These are phyloP conservation scores for Drosophila dives DNA, from an alignment of 2,888 invertebrate species.

Conservation along the genomic window DNA sequence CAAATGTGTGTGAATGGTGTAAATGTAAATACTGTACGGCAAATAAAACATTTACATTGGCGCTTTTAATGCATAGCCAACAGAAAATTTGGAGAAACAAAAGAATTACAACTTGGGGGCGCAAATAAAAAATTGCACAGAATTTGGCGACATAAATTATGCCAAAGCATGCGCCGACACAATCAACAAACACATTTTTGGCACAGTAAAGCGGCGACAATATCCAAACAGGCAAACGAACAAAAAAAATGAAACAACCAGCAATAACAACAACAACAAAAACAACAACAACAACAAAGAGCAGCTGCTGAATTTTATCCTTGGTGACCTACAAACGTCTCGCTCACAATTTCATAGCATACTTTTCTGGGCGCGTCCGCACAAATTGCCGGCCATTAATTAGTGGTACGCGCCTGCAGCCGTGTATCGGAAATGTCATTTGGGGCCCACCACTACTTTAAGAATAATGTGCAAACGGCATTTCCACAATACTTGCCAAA, in stretches of 20 bases:
- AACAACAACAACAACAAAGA: conserved; percentile 11
- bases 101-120: conserved; percentile 47
- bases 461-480: conserved; percentile 16
- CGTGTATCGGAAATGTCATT: conserved; percentile 44
- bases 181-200: conserved; percentile 41
- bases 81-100: conserved; percentile 46
- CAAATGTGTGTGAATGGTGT: conserved; percentile 52
- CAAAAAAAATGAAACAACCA: conserved; percentile 4
- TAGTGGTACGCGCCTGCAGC: conserved; percentile 60
- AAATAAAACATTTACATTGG: conserved; percentile 60
- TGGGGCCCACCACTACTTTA: conserved; percentile 49
- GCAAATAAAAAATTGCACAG: conserved; percentile 29
- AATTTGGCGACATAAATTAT: conserved; percentile 72
- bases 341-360: conserved; percentile 47
- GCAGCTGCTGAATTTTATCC: conserved; percentile 13
- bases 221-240: conserved; percentile 16
- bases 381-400: conserved; percentile 74
- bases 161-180: conserved; percentile 65
- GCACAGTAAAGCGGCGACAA: conserved; percentile 19
- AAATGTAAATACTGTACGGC: conserved; percentile 59
- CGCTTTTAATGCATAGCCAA: conserved; percentile 42
- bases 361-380: conserved; percentile 59
- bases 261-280: conserved; percentile 2
- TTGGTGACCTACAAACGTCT: conserved; percentile 62
- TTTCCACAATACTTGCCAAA: conserved; percentile 4